Evolutionary conservation across 2,888 invertebrate genomes (phyloP), one percentile per base, ranked within the genome.

Genomic region (Apodemia duryi): DNA sequence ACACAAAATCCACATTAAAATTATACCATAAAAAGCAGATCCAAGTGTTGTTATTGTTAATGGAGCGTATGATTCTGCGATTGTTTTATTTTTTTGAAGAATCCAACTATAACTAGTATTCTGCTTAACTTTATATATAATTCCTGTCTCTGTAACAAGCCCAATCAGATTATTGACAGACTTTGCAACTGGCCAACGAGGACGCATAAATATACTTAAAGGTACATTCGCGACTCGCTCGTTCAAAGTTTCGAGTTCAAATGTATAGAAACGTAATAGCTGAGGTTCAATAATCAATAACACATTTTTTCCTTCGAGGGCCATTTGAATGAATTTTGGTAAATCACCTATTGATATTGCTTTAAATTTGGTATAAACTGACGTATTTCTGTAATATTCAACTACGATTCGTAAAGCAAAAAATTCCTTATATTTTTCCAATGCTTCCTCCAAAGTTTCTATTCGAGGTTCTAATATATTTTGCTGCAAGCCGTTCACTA

Each of bases 171-270:
- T 32, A 38, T 74, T 69, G 1, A 86, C 66, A 52, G 78, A 74
- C 28, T 70, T 64, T 0, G 76, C 72, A 4, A 78, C 84, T 10
- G 81, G 77, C 86, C 88, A 87, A 1, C 82, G 79, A 2, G 82
- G 81, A 0, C 86, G 78, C 77, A 84, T 77, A n/a, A 72, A 73
- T 32, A 79, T 72, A 66, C 79, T 75, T 1, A 75, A 69, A 2
- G 79, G 77, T 6, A 74, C 66, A 9, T 66, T 68, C 21, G 71
- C 70, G 3, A 82, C 70, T 3, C 77, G 72, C 29, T 78, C 72
- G 0, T 77, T 69, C 4, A 86, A 66, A 65, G 78, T 67, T 71
- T 85, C 83, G 52, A 86, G 66, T 6, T 71, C 66, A 3, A 70
- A 64, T 2, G 71, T 70, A 63, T 74, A 63, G n/a, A 73, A 69